A percentile compares a stretch with the other conserved stretches of the same genome.
Evolutionary conservation across 2,113 vertebrate genomes (phyloP).

Genomic region (Tragelaphus scriptus): DNA sequence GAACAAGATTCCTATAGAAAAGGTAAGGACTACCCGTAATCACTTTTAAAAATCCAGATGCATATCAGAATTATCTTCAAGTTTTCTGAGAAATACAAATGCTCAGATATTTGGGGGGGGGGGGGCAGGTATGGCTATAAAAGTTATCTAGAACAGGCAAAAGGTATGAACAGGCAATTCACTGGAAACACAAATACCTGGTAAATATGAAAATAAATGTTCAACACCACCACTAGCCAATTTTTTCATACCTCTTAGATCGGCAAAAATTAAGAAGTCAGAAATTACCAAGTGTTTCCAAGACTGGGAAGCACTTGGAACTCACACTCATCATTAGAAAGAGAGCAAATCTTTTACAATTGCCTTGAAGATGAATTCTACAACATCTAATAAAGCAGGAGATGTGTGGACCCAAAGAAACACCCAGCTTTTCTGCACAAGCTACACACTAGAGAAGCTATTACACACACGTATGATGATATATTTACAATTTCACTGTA

Average conservation of each 20-base stretch:
- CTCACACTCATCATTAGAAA: not conserved
- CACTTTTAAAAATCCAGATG: not conserved
- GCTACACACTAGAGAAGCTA: not conserved
- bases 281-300: not conserved
- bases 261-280: not conserved
- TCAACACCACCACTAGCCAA: not conserved
- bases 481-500: not conserved
- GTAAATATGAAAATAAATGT: not conserved
- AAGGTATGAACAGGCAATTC: not conserved
- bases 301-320: not conserved
- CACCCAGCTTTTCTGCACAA: not conserved
- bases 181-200: not conserved
- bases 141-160: not conserved
- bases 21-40: not conserved
- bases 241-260: not conserved
- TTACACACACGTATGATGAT: not conserved
- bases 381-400: not conserved
- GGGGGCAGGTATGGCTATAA: accelerated
- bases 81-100: not conserved
- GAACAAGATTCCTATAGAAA: not conserved
- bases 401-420: not conserved
- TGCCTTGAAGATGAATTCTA: not conserved
- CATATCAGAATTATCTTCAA: not conserved
- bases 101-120: accelerated
- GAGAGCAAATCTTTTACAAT: not conserved